These are phyloP conservation scores for Pseudeuparius sepicola DNA, from an alignment of 2,888 invertebrate genomes.

Conservation along the genomic window DNA sequence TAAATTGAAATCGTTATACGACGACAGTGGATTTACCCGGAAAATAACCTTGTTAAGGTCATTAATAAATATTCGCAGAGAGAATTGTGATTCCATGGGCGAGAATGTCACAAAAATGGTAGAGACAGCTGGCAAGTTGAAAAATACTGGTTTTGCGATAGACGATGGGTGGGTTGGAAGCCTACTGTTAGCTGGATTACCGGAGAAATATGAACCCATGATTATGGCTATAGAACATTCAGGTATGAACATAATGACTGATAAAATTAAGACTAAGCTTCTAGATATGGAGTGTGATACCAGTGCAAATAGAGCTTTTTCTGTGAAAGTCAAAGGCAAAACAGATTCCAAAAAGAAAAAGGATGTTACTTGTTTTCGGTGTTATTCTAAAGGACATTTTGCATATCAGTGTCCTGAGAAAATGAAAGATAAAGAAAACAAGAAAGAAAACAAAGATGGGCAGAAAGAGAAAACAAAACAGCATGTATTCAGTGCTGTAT, in stretches of 20 bases:
- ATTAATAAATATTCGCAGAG: constrained; percentile 24
- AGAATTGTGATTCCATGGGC: constrained; percentile 25
- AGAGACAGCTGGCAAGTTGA: constrained; percentile 24
- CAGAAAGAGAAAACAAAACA: neutral
- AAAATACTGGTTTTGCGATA: constrained; percentile 26
- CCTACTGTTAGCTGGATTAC: constrained; percentile 25
- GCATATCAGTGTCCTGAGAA: constrained; percentile 9
- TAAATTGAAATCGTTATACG: constrained; percentile 5
- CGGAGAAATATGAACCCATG: constrained; percentile 23
- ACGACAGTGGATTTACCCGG: constrained; percentile 3
- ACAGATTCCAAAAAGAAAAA: constrained; percentile 3
- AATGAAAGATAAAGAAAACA: constrained; percentile 1
- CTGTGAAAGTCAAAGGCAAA: too few species aligned
- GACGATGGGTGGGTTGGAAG: constrained; percentile 27
- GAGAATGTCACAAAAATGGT: constrained; percentile 27
- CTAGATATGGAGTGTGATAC: constrained; percentile 12
- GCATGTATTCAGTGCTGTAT: constrained; percentile 3
- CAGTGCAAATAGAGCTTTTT: too few species aligned
- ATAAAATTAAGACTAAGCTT: constrained; percentile 27
- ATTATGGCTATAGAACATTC: too few species aligned
- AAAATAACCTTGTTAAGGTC: constrained; percentile 25
- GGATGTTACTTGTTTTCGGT: constrained; percentile 7
- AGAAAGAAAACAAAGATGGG: neutral
- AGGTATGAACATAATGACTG: constrained; percentile 24
- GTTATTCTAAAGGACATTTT: constrained; percentile 7